phyloP scores from a whole-genome alignment of 2,888 invertebrate species.

The Amblyjoppa fuscipennis region DNA sequence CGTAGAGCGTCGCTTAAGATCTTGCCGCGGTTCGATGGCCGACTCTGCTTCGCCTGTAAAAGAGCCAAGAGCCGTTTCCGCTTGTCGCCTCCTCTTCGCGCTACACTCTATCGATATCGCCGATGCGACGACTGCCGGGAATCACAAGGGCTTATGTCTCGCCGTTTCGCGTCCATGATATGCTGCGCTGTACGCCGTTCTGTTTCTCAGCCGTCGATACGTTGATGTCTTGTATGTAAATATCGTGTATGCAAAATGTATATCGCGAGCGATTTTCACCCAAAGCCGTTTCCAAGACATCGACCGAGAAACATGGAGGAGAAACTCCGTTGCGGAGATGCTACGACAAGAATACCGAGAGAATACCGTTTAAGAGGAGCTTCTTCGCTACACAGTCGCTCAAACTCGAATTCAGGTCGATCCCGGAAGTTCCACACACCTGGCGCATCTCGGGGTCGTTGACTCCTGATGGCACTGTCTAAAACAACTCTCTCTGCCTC shows the following conservation, averaged over 20 bases:
- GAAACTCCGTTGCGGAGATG: slow-evolving; percentile 18
- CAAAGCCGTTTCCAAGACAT: slow-evolving; percentile 8
- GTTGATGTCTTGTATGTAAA: not conserved
- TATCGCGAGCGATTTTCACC: too few species aligned
- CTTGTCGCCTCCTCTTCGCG: slow-evolving; percentile 8
- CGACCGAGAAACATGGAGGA: slow-evolving; percentile 20
- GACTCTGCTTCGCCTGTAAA: slow-evolving; percentile 45
- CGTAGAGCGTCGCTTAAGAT: slow-evolving; percentile 30
- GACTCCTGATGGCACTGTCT: slow-evolving; percentile 52
- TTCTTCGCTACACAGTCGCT: slow-evolving; percentile 72
- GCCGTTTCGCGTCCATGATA: too few species aligned
- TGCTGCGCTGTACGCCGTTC: too few species aligned
- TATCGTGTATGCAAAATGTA: not conserved
- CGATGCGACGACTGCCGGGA: too few species aligned
- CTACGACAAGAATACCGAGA: slow-evolving; percentile 15
- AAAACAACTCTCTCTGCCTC: slow-evolving; percentile 44
- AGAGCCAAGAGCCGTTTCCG: slow-evolving; percentile 28
- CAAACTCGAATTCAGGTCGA: slow-evolving; percentile 77
- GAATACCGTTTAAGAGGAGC: slow-evolving; percentile 2
- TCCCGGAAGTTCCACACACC: slow-evolving; percentile 70
- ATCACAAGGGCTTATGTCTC: not conserved
- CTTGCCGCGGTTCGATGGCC: slow-evolving; percentile 15
- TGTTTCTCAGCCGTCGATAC: not conserved
- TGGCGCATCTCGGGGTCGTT: slow-evolving; percentile 53
- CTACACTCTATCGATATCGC: not conserved